Evolutionary conservation across 2,888 invertebrate genomes (phyloP), one percentile per base, ranked within the genome.

Genomic region (Pedicia rivosa): DNA sequence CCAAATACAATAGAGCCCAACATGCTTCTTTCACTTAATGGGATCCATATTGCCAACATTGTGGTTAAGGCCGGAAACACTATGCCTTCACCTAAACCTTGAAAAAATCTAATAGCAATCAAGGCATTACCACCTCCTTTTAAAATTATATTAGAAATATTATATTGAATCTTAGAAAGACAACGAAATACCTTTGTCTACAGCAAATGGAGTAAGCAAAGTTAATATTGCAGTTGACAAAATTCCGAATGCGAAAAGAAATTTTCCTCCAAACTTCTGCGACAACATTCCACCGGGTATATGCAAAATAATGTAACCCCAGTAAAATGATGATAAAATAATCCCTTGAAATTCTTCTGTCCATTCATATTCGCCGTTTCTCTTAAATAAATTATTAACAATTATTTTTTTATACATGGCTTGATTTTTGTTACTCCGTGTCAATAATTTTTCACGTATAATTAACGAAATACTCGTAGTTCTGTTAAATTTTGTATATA

Each of bases 261-360:
- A 79, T 56, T 88, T 88, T 13, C 87, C 90, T 13, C 90, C 90
- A 44, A 81, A 82, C 44, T 70, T 70, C 48, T 83, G 83, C 0
- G 87, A 79, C 25, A 88, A 52, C 36, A 79, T 64, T 38, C 86
- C 87, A 30, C 86, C 87, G 1, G 87, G 87, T 19, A 88, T 56
- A 51, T 87, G 86, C 0, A 84, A 83, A 1, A 82, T 40, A 2
- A 86, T 74, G 59, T 87, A 87, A 2, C 87, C 86, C 66, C 81
- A 84, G 62, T 82, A 88, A 57, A 88, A 87, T 0, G 83, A 73
- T 33, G 81, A 78, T 3, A 87, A 64, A 29, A 86, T 81, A 26
- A 80, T 59, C 0, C 86, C 86, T 61, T 82, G 78, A 3, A 73
- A 68, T 38, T 68, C 60, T 53, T 76, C 72, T 36, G 69, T 68